These are phyloP conservation scores for Chaetophractus vellerosus DNA, from an alignment of 2,797 vertebrate species.

Conservation along the genomic window DNA sequence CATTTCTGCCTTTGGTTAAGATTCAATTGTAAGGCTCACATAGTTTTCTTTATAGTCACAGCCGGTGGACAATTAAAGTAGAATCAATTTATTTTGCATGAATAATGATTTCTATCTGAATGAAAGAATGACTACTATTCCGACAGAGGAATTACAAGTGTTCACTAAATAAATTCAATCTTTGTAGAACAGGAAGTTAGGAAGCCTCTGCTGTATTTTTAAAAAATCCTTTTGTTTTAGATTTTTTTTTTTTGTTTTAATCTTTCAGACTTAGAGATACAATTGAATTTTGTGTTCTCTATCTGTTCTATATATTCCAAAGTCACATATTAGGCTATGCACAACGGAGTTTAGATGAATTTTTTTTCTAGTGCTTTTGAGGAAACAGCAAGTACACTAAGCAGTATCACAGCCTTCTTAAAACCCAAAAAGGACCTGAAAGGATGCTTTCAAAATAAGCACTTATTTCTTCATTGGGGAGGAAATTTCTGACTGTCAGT, in stretches of 20 bases:
- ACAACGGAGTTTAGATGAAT: constrained; percentile 34
- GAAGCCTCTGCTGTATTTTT: constrained; percentile 69
- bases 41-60: constrained; percentile 83
- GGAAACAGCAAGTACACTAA: constrained; percentile 45
- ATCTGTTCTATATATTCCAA: constrained; percentile 57
- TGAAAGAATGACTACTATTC: constrained; percentile 82
- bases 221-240: constrained; percentile 67
- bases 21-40: constrained; percentile 84
- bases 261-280: constrained; percentile 60
- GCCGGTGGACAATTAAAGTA: constrained; percentile 82
- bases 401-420: not conserved
- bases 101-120: constrained; percentile 81
- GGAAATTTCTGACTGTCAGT: constrained; percentile 27
- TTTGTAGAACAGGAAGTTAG: constrained; percentile 76
- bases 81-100: constrained; percentile 85
- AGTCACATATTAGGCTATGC: constrained; percentile 50
- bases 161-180: constrained; percentile 79
- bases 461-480: constrained; percentile 49
- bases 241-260: constrained; percentile 72
- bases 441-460: not conserved
- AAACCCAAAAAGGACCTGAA: not conserved
- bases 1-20: constrained; percentile 86
- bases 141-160: constrained; percentile 81
- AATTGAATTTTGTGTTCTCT: constrained; percentile 71
- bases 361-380: constrained; percentile 39